These are phyloP conservation scores for Malurus alboscapulatus DNA, from an alignment of 2,113 vertebrate genomes.

Conservation along the genomic window DNA sequence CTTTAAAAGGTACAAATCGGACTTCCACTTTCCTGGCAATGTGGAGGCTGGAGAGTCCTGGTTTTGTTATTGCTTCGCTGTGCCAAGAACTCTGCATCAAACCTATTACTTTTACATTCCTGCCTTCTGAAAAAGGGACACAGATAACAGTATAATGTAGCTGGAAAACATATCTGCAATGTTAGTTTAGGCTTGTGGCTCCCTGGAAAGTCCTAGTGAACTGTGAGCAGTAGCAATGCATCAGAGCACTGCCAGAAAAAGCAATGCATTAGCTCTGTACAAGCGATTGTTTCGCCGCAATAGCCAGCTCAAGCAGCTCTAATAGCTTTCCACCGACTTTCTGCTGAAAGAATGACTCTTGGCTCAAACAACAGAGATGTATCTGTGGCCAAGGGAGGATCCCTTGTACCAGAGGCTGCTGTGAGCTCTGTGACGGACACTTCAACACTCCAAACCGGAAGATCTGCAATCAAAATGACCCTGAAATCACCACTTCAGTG, in stretches of 20 bases:
- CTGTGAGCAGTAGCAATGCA: background rate
- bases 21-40: background rate
- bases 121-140: background rate
- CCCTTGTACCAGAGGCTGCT: background rate
- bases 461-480: background rate
- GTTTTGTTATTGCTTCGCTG: background rate
- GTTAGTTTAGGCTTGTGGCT: background rate
- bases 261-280: background rate
- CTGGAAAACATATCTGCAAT: background rate
- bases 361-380: background rate
- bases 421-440: background rate
- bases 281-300: background rate
- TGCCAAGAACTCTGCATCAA: background rate
- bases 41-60: background rate
- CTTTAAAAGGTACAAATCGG: background rate
- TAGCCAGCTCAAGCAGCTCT: background rate
- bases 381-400: background rate
- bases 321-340: slow-evolving; percentile 8
- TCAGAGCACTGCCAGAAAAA: background rate
- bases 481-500: background rate
- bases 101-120: background rate
- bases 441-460: background rate
- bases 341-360: slow-evolving; percentile 3
- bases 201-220: background rate
- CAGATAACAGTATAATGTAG: background rate